These are phyloP conservation scores for Carassius carassius DNA, from an alignment of 2,113 vertebrate species.

Conservation along the genomic window DNA sequence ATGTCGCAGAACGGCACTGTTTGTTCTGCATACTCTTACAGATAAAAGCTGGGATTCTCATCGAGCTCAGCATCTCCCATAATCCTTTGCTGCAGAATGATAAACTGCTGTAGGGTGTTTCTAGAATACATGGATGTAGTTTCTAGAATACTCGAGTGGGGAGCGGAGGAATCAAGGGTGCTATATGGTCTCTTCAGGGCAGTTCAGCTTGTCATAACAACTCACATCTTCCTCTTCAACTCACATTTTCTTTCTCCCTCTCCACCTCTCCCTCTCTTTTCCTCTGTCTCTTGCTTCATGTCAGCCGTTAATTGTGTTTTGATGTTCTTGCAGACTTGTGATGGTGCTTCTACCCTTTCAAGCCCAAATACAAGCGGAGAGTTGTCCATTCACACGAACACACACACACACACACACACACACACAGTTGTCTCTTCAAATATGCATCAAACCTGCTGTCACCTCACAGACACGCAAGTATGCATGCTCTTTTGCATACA, in stretches of 20 bases:
- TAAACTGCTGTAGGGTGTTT: conserved; percentile 25
- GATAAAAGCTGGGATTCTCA: conserved; percentile 17
- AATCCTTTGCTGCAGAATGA: conserved; percentile 17
- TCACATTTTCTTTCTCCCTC: conserved; percentile 47
- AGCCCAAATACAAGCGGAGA: conserved; percentile 88
- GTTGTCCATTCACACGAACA: conserved; percentile 76
- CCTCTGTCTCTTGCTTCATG: conserved; percentile 80
- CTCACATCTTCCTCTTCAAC: conserved; percentile 47
- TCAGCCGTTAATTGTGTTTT: conserved; percentile 93
- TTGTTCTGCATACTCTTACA: not conserved
- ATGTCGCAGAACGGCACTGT: not conserved
- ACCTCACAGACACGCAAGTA: conserved; percentile 1
- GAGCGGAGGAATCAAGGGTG: not conserved
- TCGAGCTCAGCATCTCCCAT: conserved; percentile 17
- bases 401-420: conserved; percentile 19
- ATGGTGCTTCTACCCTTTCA: conserved; percentile 83
- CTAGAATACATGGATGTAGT: not conserved
- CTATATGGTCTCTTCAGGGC: conserved; percentile 45
- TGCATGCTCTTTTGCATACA: not conserved
- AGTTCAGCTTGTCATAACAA: conserved; percentile 53
- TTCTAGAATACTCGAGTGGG: conserved; percentile 19
- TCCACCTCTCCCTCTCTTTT: conserved; percentile 60
- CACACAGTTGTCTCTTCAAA: conserved; percentile 36
- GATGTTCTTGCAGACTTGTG: conserved; percentile 86
- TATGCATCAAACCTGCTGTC: conserved; percentile 32